phyloP scores from a whole-genome alignment of 2,797 vertebrate genomes.

The Lepilemur ruficaudatus region DNA sequence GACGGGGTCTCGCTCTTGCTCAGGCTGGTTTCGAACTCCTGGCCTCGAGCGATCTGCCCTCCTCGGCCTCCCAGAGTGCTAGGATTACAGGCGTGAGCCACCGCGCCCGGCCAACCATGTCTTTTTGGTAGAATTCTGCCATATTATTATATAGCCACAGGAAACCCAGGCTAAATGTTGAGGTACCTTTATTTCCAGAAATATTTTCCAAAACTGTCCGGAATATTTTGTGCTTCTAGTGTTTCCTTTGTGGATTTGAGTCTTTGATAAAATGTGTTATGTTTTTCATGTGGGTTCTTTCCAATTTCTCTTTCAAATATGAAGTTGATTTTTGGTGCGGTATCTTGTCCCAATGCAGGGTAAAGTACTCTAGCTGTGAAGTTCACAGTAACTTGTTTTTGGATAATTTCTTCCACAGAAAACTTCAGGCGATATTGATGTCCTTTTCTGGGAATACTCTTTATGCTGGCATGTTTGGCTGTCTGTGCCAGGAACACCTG shows the following conservation, averaged over 20 bases:
- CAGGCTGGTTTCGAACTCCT: too few relatives aligned
- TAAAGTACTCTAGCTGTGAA: slow-evolving; percentile 91
- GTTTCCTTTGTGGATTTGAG: slow-evolving; percentile 83
- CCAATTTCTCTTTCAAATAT: slow-evolving; percentile 84
- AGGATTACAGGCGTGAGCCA: too few relatives aligned
- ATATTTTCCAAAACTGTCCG: slow-evolving; percentile 91
- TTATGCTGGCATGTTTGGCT: not conserved
- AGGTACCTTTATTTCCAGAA: slow-evolving; percentile 89
- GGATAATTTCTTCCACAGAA: not conserved
- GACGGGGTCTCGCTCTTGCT: too few relatives aligned
- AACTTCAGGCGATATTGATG: not conserved
- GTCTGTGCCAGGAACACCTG: not conserved
- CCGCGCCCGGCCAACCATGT: too few relatives aligned
- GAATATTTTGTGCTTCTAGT: slow-evolving; percentile 86
- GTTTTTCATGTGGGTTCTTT: slow-evolving; percentile 83
- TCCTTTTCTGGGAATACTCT: not conserved
- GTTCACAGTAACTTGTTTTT: slow-evolving; percentile 62
- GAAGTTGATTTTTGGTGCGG: slow-evolving; percentile 87
- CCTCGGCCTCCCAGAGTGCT: too few relatives aligned
- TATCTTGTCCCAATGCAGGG: slow-evolving; percentile 63
- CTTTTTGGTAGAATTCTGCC: slow-evolving; percentile 92
- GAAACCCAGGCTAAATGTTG: slow-evolving; percentile 87
- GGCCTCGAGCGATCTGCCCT: too few relatives aligned
- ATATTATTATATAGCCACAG: slow-evolving; percentile 88
- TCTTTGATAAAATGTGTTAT: slow-evolving; percentile 87